Conservation (phyloP, 2,888 invertebrate genomes). For the Dryomyza anilis region DNA sequence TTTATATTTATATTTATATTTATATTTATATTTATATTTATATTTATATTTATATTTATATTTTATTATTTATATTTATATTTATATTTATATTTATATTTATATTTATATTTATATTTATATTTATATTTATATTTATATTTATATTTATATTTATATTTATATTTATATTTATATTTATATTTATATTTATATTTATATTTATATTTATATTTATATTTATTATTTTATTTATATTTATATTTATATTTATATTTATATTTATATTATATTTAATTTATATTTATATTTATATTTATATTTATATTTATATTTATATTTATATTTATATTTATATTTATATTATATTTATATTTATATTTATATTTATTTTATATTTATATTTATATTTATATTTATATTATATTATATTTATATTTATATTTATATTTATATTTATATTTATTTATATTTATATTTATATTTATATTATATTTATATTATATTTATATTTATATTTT, state of each 20-base stretch:
- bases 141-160: too few relatives aligned
- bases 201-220: background rate
- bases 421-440: background rate
- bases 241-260: background rate
- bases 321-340: background rate
- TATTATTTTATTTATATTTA: background rate
- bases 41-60: too few relatives aligned
- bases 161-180: too few relatives aligned
- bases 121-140: too few relatives aligned
- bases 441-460: background rate
- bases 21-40: too few relatives aligned
- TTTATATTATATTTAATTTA: background rate
- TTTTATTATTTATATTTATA: too few relatives aligned
- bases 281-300: background rate
- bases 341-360: background rate
- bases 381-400: background rate
- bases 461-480: too few relatives aligned
- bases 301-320: background rate
- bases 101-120: too few relatives aligned
- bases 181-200: constrained; percentile 17
- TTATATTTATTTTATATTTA: background rate
- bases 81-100: too few relatives aligned
- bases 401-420: background rate
- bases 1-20: too few relatives aligned
- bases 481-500: too few relatives aligned